Evolutionary conservation across 2,113 vertebrate genomes (phyloP).

Genomic region (Barnardius zonarius): DNA sequence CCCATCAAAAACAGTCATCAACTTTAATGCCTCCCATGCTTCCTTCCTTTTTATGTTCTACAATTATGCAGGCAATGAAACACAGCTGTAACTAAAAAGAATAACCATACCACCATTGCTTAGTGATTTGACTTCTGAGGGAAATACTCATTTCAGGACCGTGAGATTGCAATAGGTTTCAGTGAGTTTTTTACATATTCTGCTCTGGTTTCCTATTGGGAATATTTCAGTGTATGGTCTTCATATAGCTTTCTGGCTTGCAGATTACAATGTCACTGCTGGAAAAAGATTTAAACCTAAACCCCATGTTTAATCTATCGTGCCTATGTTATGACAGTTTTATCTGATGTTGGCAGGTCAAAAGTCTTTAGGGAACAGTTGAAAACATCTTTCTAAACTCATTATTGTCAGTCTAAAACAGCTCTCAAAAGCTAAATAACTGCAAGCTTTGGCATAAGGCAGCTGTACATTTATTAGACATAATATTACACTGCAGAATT

Average conservation of each 20-base stretch:
- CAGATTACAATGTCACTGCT: conserved; percentile 40
- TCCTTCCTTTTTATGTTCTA: conserved; percentile 57
- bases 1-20: conserved; percentile 46
- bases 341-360: conserved; percentile 70
- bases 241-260: conserved; percentile 59
- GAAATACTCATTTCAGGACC: conserved; percentile 31
- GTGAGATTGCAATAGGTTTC: conserved; percentile 55
- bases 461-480: background rate
- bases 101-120: background rate
- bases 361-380: conserved; percentile 42
- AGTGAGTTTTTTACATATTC: conserved; percentile 41
- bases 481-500: conserved; percentile 13
- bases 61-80: conserved; percentile 29
- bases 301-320: conserved; percentile 60
- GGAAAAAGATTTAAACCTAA: conserved; percentile 54
- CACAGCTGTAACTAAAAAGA: conserved; percentile 49
- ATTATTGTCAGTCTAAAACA: conserved; percentile 49
- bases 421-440: conserved; percentile 36
- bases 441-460: conserved; percentile 39
- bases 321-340: conserved; percentile 65
- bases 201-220: conserved; percentile 54
- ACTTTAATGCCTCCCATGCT: conserved; percentile 43
- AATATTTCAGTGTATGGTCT: conserved; percentile 50
- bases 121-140: conserved; percentile 57
- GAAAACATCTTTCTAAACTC: conserved; percentile 70